These are phyloP conservation scores for Drosophila arizonae DNA, from an alignment of 1,140 invertebrate species.

Conservation along the genomic window DNA sequence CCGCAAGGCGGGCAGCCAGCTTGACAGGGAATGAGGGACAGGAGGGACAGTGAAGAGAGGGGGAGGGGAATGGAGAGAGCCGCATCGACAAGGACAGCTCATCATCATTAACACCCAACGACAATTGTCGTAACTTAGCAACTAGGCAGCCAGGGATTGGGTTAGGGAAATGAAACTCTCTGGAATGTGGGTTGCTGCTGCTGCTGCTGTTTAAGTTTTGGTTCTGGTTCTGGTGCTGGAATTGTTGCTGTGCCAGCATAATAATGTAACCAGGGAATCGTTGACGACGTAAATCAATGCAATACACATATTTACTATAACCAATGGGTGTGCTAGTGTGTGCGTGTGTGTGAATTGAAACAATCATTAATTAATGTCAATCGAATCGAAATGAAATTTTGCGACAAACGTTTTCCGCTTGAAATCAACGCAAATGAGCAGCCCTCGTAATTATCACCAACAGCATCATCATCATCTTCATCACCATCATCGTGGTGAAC, in stretches of 20 bases:
- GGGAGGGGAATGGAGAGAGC: not conserved
- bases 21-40: not conserved
- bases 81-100: slow-evolving; percentile 51
- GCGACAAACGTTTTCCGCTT: slow-evolving; percentile 79
- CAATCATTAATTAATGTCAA: slow-evolving; percentile 81
- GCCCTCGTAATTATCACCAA: slow-evolving; percentile 22
- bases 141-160: slow-evolving; percentile 12
- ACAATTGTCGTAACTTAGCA: slow-evolving; percentile 50
- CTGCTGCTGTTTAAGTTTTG: slow-evolving; percentile 40
- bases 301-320: slow-evolving; percentile 32
- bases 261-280: slow-evolving; percentile 71
- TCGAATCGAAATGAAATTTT: slow-evolving; percentile 80
- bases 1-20: slow-evolving; percentile 3
- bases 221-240: slow-evolving; percentile 34
- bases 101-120: slow-evolving; percentile 78
- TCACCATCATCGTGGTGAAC: slow-evolving; percentile 7
- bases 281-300: slow-evolving; percentile 74
- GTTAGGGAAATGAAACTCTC: slow-evolving; percentile 1
- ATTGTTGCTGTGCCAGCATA: slow-evolving; percentile 75
- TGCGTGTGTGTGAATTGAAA: slow-evolving; percentile 61
- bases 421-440: slow-evolving; percentile 77
- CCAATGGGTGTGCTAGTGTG: slow-evolving; percentile 20
- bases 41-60: not conserved
- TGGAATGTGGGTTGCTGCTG: slow-evolving; percentile 28
- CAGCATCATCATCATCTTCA: slow-evolving; percentile 18